Base-by-base conservation (phyloP, 2,113 vertebrate species). In the Trematomus loennbergii region DNA sequence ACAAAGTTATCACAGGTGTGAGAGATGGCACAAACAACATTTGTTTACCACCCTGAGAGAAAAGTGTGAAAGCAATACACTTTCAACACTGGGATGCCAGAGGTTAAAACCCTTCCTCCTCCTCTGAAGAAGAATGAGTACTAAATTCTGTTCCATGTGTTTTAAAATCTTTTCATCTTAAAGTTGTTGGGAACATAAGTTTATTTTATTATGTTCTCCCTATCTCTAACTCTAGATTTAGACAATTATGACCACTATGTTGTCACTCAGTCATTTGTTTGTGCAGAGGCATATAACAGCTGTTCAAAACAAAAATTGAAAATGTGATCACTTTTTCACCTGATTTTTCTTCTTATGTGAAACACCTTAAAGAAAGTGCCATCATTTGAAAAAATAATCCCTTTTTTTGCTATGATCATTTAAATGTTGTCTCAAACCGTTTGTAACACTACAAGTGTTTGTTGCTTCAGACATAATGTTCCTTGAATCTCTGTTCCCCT, bases 1-100 rank as follows among this genome's bases (percentile, higher is more conserved):
- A 55, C 5, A 20, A 12, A 13, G 17, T 10, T n/a, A 11, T 48
- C 45, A 25, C n/a, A 25, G 49, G 53, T 52, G 52, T 5, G 12
- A 45, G 12, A 16, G 57, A 50, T 52, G n/a, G 57, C 12, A 45
- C 15, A 33, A 60, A 16, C 40, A 74, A 65, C 74, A 59, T 55
- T 64, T 58, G 82, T 88, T 90, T 64, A 65, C 59, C 64, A 74
- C 72, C 16, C 29, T 71, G 79, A 72, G 50, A 78, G 50, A 50
- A 40, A 68, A 5, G 79, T 72, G 78, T 85, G 74, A 88, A 88
- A 87, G 75, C 45, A 64, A 64, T 89, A 88, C 89, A 90, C 36
- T 22, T 9, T 76, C 22, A 84, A 70, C 59, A 72, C 4, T 36
- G n/a, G 53, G 43, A 62, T 81, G 59, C 2, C 53, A 72, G 33